Percentiles rank a stretch among this genome's conserved stretches.
These are phyloP conservation scores for Sturmia bella DNA, from an alignment of 2,888 invertebrate genomes.

Conservation along the genomic window DNA sequence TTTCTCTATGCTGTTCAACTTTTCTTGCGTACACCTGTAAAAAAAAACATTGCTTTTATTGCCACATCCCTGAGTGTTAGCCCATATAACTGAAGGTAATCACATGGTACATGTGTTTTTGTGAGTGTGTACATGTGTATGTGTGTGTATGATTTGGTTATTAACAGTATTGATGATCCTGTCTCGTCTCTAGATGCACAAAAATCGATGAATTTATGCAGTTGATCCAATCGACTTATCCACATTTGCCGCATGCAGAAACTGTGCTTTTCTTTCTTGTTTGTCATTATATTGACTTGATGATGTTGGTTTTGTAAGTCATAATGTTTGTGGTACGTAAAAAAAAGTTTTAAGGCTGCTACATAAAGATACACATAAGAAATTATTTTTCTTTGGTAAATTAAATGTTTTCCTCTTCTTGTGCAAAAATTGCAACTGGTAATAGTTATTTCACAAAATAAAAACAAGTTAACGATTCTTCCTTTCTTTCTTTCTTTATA, in stretches of 20 bases:
- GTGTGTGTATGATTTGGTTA: slow-evolving; percentile 27
- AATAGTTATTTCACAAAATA: neutral
- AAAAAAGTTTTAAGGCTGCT: slow-evolving; percentile 26
- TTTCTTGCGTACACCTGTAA: too few species aligned
- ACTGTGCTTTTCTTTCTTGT: slow-evolving; percentile 18
- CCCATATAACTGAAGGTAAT: neutral
- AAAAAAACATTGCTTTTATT: neutral
- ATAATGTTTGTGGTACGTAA: slow-evolving; percentile 46
- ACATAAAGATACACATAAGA: slow-evolving; percentile 9
- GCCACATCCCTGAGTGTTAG: neutral
- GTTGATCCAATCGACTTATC: slow-evolving; percentile 39
- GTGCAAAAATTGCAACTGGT: neutral
- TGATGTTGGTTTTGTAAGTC: slow-evolving; percentile 34
- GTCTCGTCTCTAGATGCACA: slow-evolving; percentile 30
- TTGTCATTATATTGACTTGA: slow-evolving; percentile 35
- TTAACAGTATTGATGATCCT: slow-evolving; percentile 57
- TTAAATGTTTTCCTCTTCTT: slow-evolving; percentile 51
- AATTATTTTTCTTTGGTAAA: slow-evolving; percentile 48
- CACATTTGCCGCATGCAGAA: neutral
- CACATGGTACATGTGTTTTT: neutral
- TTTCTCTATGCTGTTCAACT: neutral
- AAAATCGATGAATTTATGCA: slow-evolving; percentile 37
- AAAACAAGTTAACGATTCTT: slow-evolving; percentile 30
- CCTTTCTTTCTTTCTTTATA: slow-evolving; percentile 22
- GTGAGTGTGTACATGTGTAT: neutral